Percentiles rank a stretch among this genome's conserved stretches.
These are phyloP conservation scores for Stomatorhinus walkeri DNA, from an alignment of 2,797 vertebrate species.

Conservation along the genomic window DNA sequence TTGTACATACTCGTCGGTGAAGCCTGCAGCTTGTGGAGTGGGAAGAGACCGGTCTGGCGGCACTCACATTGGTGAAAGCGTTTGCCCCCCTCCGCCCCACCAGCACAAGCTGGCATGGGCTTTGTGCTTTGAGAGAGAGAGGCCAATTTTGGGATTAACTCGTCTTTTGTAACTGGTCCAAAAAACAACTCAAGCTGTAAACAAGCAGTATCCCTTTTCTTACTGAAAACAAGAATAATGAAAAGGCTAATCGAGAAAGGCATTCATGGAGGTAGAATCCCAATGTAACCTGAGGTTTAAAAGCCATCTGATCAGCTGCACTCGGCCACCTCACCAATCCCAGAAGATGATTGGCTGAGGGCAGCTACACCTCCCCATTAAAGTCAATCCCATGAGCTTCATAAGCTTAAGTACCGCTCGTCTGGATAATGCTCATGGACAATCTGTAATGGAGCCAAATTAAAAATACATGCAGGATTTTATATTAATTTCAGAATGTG, in stretches of 20 bases:
- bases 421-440: background rate
- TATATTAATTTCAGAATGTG: background rate
- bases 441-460: background rate
- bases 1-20: background rate
- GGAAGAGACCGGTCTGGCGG: background rate
- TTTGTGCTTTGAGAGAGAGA: background rate
- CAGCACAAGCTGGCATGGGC: background rate
- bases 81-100: background rate
- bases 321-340: background rate
- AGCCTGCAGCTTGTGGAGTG: background rate
- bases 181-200: background rate
- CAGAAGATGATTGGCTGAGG: background rate
- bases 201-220: background rate
- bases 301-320: background rate
- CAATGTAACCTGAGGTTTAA: background rate
- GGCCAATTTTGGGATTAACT: background rate
- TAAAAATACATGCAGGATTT: background rate
- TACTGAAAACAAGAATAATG: background rate
- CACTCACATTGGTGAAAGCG: background rate
- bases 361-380: background rate
- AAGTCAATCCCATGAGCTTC: background rate
- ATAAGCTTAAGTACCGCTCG: background rate
- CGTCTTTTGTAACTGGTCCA: background rate
- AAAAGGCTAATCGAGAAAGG: background rate
- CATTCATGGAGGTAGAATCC: background rate